Percentiles rank a stretch among this genome's conserved stretches.
These are phyloP conservation scores for Sinodicranocentrus sp. DNA, from an alignment of 2,888 invertebrate genomes.

Conservation along the genomic window DNA sequence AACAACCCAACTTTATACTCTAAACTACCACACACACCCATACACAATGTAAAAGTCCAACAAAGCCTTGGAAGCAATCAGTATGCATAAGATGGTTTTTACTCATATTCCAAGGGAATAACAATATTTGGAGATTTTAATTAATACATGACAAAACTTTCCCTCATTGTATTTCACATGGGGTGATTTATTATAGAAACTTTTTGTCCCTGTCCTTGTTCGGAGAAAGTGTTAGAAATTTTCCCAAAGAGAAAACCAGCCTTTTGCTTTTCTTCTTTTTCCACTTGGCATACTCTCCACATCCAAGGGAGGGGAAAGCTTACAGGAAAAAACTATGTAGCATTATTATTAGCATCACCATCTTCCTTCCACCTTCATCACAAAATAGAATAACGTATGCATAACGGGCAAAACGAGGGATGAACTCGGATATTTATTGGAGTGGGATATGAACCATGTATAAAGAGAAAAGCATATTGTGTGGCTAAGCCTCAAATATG, in stretches of 20 bases:
- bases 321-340: no score
- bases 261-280: constrained; percentile 34
- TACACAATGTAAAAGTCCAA: neutral
- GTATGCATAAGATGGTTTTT: constrained; percentile 69
- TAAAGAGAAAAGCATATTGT: neutral
- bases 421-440: constrained; percentile 44
- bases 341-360: constrained; percentile 34
- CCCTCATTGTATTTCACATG: constrained; percentile 75
- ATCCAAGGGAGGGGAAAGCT: neutral
- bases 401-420: constrained; percentile 1
- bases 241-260: constrained; percentile 40
- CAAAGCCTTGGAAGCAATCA: constrained; percentile 34
- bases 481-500: neutral
- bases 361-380: neutral
- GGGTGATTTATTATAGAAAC: constrained; percentile 76
- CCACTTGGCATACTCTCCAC: no score
- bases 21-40: neutral
- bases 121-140: constrained; percentile 77
- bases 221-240: constrained; percentile 48
- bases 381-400: constrained; percentile 24
- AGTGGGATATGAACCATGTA: constrained; percentile 55
- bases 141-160: constrained; percentile 77
- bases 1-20: neutral
- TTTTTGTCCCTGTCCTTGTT: constrained; percentile 63
- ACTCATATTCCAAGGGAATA: constrained; percentile 70